A percentile compares a stretch with the other conserved stretches of the same genome.
Evolutionary conservation across 2,888 invertebrate genomes (phyloP).

Genomic region (Itoplectis maculator): DNA sequence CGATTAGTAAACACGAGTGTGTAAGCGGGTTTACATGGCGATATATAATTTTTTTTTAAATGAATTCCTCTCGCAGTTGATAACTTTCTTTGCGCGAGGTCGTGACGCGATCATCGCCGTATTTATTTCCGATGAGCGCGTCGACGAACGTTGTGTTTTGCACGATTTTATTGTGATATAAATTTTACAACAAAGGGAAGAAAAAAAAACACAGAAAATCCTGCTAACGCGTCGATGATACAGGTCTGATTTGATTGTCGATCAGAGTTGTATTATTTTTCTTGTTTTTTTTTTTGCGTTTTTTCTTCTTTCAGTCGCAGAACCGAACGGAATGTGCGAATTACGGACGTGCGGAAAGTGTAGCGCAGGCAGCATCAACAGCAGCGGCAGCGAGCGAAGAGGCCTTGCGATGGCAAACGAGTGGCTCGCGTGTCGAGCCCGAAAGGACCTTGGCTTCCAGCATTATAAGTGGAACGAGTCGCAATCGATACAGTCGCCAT

Average conservation of each 20-base stretch:
- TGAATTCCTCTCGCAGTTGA: conserved; percentile 14
- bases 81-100: conserved; percentile 11
- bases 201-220: no score
- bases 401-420: conserved; percentile 35
- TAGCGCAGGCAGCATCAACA: conserved; percentile 5
- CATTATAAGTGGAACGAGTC: conserved; percentile 62
- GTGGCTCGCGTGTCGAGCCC: conserved; percentile 53
- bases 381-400: not conserved
- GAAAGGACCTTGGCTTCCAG: conserved; percentile 68
- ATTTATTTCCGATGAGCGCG: not conserved
- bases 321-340: conserved; percentile 20
- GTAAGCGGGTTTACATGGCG: not conserved
- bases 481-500: conserved; percentile 65
- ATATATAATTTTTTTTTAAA: conserved; percentile 27
- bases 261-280: not conserved
- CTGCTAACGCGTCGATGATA: not conserved
- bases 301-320: not conserved
- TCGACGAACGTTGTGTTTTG: not conserved
- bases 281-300: not conserved
- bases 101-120: not conserved
- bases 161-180: no score
- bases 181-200: no score
- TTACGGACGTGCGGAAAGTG: not conserved
- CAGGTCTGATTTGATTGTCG: no score
- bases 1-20: conserved; percentile 55